A percentile compares a stretch with the other conserved stretches of the same genome.
These are phyloP conservation scores for Drosophila suzukii DNA, from an alignment of 1,140 invertebrate species.

Conservation along the genomic window DNA sequence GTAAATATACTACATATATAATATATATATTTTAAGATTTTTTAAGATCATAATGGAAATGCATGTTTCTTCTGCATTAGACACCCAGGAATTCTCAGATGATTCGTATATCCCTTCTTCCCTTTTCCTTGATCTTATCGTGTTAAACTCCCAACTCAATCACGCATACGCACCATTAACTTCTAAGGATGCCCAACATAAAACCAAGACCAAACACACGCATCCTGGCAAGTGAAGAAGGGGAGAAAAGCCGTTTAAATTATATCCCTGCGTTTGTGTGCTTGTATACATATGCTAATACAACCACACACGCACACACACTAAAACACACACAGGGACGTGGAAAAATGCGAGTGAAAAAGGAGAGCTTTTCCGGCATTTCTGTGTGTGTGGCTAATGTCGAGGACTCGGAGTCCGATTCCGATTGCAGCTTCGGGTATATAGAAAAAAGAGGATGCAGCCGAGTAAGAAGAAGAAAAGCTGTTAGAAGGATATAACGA, in stretches of 20 bases:
- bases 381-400: slow-evolving; percentile 43
- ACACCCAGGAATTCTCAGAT: not conserved
- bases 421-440: slow-evolving; percentile 1
- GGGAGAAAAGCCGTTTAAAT: slow-evolving; percentile 14
- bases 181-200: slow-evolving; percentile 41
- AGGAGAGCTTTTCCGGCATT: slow-evolving; percentile 21
- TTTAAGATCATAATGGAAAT: not conserved
- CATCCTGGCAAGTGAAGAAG: slow-evolving; percentile 11
- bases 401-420: not conserved
- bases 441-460: slow-evolving; percentile 1
- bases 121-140: not conserved
- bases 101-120: not conserved
- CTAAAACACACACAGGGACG: not conserved
- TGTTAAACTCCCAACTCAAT: not conserved
- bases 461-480: not conserved
- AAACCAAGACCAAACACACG: slow-evolving; percentile 11
- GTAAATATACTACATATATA: too few species aligned
- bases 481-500: not conserved
- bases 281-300: slow-evolving; percentile 2
- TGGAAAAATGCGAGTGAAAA: slow-evolving; percentile 22
- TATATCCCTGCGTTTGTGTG: slow-evolving; percentile 13
- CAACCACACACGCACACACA: slow-evolving; percentile 1
- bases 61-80: not conserved
- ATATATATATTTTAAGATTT: too few species aligned
- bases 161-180: slow-evolving; percentile 19